A percentile compares a stretch with the other conserved stretches of the same genome.
phyloP scores from a whole-genome alignment of 2,888 invertebrate genomes.

The Autographa gamma region DNA sequence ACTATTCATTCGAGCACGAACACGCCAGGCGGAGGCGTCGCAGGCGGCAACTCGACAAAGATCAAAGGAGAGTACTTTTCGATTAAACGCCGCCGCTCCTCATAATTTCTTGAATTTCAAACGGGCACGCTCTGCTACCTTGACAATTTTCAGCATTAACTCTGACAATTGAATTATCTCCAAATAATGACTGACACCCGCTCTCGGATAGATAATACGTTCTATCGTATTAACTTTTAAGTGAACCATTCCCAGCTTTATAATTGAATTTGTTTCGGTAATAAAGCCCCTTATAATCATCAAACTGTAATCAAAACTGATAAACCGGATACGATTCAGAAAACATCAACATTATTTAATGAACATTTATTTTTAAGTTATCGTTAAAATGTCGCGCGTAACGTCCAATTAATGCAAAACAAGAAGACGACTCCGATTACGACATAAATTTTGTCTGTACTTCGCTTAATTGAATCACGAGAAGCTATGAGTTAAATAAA shows the following conservation, averaged over 20 bases:
- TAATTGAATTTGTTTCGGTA: conserved; percentile 16
- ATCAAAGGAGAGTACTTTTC: conserved; percentile 73
- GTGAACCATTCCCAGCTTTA: conserved; percentile 1
- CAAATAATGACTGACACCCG: conserved; percentile 34
- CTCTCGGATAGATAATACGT: conserved; percentile 21
- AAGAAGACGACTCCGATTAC: conserved; percentile 75
- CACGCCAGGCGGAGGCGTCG: conserved; percentile 61
- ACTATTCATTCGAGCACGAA: conserved; percentile 67
- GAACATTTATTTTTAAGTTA: conserved; percentile 66
- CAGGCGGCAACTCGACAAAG: conserved; percentile 66
- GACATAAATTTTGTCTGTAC: conserved; percentile 74
- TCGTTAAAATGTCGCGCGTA: conserved; percentile 70
- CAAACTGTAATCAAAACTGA: conserved; percentile 25
- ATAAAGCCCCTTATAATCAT: conserved; percentile 7
- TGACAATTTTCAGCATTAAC: conserved; percentile 50
- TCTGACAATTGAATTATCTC: conserved; percentile 48
- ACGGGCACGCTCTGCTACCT: conserved; percentile 61
- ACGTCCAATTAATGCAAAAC: conserved; percentile 79
- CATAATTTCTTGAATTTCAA: conserved; percentile 69
- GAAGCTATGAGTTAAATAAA: conserved; percentile 64
- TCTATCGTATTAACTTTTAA: conserved; percentile 24
- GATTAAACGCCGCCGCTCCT: conserved; percentile 69
- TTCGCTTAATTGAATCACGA: conserved; percentile 73
- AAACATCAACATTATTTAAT: conserved; percentile 48
- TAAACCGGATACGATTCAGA: conserved; percentile 18